Evolutionary conservation across 2,113 vertebrate species (phyloP).

Genomic region (Leucosticte australis): DNA sequence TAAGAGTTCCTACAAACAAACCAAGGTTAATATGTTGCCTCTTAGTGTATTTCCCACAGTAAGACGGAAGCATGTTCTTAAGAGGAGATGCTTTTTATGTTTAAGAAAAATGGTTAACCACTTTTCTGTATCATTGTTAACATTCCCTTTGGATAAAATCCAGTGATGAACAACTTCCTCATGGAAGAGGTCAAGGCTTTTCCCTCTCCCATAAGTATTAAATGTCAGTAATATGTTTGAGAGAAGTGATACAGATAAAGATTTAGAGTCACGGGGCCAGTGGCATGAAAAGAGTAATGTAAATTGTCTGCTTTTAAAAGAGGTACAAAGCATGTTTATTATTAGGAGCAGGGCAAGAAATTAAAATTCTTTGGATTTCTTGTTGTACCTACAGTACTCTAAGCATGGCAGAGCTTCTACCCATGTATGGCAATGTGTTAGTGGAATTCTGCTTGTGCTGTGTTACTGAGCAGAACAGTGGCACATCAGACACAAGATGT

Average conservation of each 20-base stretch:
- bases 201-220: constrained; percentile 58
- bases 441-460: neutral
- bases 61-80: constrained; percentile 62
- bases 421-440: neutral
- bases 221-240: constrained; percentile 49
- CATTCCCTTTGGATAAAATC: constrained; percentile 56
- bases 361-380: neutral
- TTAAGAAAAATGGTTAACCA: constrained; percentile 59
- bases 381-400: neutral
- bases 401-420: neutral
- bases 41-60: constrained; percentile 69
- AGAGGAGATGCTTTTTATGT: constrained; percentile 59
- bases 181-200: constrained; percentile 59
- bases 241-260: constrained; percentile 25
- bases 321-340: neutral
- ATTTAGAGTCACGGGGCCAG: neutral
- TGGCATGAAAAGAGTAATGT: neutral
- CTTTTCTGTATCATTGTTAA: constrained; percentile 64
- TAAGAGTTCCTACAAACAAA: constrained; percentile 32
- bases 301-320: constrained; percentile 18
- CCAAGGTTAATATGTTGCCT: constrained; percentile 21
- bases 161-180: constrained; percentile 79
- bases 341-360: neutral
- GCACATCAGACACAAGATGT: neutral
- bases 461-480: neutral